phyloP scores from a whole-genome alignment of 1,140 invertebrate species.

The Drosophila equinoxialis region DNA sequence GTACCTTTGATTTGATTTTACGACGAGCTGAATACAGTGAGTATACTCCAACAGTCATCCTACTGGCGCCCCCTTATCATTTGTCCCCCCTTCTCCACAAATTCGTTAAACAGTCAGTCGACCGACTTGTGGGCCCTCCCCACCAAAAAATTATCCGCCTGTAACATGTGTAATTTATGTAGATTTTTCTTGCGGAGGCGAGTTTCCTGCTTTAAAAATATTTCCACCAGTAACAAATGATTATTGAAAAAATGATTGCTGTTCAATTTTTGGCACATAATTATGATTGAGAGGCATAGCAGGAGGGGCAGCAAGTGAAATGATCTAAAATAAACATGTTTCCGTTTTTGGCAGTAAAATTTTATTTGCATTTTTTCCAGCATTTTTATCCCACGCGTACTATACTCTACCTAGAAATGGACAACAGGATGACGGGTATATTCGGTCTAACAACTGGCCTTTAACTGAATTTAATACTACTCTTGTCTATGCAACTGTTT shows the following conservation, averaged over 20 bases:
- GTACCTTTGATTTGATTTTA: slow-evolving; percentile 72
- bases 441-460: not conserved
- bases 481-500: not conserved
- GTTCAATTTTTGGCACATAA: slow-evolving; percentile 56
- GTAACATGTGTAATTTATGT: slow-evolving; percentile 50
- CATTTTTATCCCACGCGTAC: not conserved
- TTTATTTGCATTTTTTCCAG: not conserved
- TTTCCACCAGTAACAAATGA: slow-evolving; percentile 35
- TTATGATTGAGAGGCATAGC: slow-evolving; percentile 42
- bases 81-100: not conserved
- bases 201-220: slow-evolving; percentile 29
- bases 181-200: slow-evolving; percentile 9
- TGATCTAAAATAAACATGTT: slow-evolving; percentile 71
- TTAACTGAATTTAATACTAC: not conserved
- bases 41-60: not conserved
- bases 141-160: slow-evolving; percentile 17
- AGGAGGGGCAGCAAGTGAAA: slow-evolving; percentile 37
- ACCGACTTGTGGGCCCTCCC: not conserved
- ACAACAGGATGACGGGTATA: not conserved
- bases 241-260: slow-evolving; percentile 46
- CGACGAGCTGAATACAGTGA: slow-evolving; percentile 42
- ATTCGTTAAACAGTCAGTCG: slow-evolving; percentile 16
- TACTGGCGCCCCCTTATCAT: not conserved
- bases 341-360: slow-evolving; percentile 42
- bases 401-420: not conserved